Evolutionary conservation across 2,797 vertebrate species (phyloP).

Genomic region (Ispidina lecontei): DNA sequence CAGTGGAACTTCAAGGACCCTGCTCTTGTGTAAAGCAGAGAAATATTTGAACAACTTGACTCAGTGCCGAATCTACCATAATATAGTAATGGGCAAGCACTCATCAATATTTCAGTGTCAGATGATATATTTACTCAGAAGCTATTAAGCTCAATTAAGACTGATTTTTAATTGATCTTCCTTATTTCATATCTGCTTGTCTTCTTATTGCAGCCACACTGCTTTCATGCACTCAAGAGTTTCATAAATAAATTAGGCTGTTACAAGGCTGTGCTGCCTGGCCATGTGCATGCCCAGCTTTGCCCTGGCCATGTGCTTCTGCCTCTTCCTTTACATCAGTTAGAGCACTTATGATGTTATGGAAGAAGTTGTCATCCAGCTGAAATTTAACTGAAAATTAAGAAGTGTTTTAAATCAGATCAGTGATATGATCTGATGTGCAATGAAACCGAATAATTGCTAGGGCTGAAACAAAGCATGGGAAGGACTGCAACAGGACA

Average conservation of each 20-base stretch:
- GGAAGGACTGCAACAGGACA: neutral
- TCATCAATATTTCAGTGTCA: neutral
- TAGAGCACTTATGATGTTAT: neutral
- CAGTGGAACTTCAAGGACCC: neutral
- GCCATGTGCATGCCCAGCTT: neutral
- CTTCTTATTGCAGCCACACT: neutral
- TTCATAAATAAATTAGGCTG: neutral
- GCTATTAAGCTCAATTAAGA: neutral
- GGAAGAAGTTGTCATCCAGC: neutral
- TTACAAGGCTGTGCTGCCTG: neutral
- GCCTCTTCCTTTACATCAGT: neutral
- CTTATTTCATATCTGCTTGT: neutral
- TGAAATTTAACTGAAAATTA: conserved; percentile 14
- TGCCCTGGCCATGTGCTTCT: neutral
- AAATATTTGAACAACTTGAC: neutral
- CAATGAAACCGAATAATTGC: neutral
- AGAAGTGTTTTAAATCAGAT: neutral
- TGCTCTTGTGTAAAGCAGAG: neutral
- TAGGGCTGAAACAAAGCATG: neutral
- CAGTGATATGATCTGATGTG: neutral
- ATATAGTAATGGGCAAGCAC: neutral
- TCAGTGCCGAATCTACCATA: neutral
- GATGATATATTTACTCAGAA: neutral
- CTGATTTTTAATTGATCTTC: neutral
- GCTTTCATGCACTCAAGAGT: neutral